Evolutionary conservation across 2,113 vertebrate species (phyloP), one percentile per base, ranked within the genome.

Genomic region (Microcebus jonahi): DNA sequence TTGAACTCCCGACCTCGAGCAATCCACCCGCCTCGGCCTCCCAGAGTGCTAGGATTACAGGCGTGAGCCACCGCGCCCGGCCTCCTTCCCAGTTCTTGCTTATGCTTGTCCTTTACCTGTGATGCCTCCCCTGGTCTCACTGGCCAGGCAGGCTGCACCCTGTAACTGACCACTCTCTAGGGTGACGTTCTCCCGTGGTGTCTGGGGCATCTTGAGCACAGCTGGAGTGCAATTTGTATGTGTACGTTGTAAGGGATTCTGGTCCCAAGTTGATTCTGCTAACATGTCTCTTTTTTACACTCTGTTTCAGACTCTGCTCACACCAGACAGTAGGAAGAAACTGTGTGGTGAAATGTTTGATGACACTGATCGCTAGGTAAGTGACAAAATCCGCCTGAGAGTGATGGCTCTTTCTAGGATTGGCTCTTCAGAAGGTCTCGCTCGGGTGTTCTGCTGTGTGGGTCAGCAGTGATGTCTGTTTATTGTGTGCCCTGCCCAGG

Each of bases 241-340:
- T 18, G 14, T 10, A 10, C 4, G 4, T 34, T 8, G 3, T 34
- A 1, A 85, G 21, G 42, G 71, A 10, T 17, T 76, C 61, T 59
- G 34, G 36, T 91, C 61, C 76, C 23, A 2, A 34, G 45, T 36
- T 85, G 29, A 18, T 45, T 9, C 45, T 48, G 73, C 53, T 87
- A 29, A 83, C 2, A 31, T 5, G 2, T 2, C 13, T 9, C 59
- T 63, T 83, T 76, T 87, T 67, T 36, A 67, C 42, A 61, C 45
- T 80, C 82, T 84, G 45, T 95, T 94, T 77, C 77, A 96, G 94
- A 57, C 12, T 83, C 87, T 9, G 25, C 25, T 39, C 2, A 61
- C 11, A 50, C 36, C 45, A 36, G 55, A 10, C 27, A 17, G 55
- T 9, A 48, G 4, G 50, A 61, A 27, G 90, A 39, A 71, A 25